Evolutionary conservation across 2,797 vertebrate genomes (phyloP), one percentile per base, ranked within the genome.

Genomic region (Acanthurus tractus): DNA sequence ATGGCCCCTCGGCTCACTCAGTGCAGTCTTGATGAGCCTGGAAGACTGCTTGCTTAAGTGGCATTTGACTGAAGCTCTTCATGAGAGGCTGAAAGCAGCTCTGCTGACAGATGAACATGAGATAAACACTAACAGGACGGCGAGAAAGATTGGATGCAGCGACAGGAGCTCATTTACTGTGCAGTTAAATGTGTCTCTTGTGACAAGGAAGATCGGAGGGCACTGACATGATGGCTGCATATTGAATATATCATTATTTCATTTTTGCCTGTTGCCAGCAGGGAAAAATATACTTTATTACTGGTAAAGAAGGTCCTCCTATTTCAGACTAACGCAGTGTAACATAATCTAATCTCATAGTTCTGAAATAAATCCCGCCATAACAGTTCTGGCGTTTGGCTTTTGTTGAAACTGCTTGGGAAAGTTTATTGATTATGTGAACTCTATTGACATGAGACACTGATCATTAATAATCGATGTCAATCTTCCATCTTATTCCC

Each of bases 11-110:
- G 36, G 80, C 80, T 86, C 70, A 69, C 74, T 70, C 73, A 42
- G 73, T 67, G 62, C 81, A 84, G 84, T 85, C 79, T 91, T 88
- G 86, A 91, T 89, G 87, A 88, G 86, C 75, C 73, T 75, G 72
- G 57, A 81, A 75, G 76, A 80, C 71, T 77, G 42, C 72, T 87
- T 78, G 89, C 81, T 82, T 91, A 87, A 91, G 82, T 88, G 86
- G 85, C 83, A 83, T 83, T 76, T 79, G 79, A 86, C 82, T 50
- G 74, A 82, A 82, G 76, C 86, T 78, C 83, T 90, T 85, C 70
- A 83, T 0, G 66, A 89, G 78, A 54, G 59, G 63, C 78, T 72
- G 79, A 74, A 86, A 90, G 84, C 83, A 84, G 50, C 50, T 63
- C 53, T 9, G 46, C 61, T 14, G 61, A 42, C 57, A 64, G 58